Conservation (phyloP, 2,888 invertebrate species). For the Calameuta filiformis region DNA sequence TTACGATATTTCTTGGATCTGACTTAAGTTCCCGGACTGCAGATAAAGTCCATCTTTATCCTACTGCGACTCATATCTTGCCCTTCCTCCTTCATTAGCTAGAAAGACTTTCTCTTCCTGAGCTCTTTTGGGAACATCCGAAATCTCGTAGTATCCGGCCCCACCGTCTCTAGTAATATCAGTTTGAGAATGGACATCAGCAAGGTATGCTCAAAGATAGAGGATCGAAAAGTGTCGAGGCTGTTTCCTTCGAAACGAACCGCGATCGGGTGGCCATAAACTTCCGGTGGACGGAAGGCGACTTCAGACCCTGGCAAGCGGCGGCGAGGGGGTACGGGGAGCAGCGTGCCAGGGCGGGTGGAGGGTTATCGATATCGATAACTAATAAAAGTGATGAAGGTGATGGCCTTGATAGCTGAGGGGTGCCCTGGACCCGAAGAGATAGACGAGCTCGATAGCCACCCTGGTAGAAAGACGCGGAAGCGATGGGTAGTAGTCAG, state of each 20-base stretch:
- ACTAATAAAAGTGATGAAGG: neutral
- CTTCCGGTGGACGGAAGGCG: neutral
- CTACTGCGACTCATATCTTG: neutral
- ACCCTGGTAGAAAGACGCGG: neutral
- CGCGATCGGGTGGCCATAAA: neutral
- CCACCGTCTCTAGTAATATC: neutral
- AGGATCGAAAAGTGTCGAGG: neutral
- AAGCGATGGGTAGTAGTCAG: neutral
- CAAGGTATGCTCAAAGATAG: neutral
- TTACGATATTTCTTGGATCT: neutral
- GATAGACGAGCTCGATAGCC: neutral
- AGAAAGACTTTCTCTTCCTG: neutral
- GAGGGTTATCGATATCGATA: neutral
- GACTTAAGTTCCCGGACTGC: neutral
- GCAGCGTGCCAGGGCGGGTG: neutral
- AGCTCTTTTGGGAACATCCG: neutral
- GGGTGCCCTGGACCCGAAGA: neutral
- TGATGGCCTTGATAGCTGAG: neutral
- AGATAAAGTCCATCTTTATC: neutral
- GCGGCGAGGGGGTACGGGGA: neutral
- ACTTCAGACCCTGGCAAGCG: neutral
- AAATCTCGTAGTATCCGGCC: neutral
- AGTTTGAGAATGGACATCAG: neutral
- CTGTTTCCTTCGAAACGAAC: neutral
- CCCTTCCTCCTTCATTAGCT: neutral